These are phyloP conservation scores for Ceratina japonica DNA, from an alignment of 1,140 invertebrate genomes.

Conservation along the genomic window DNA sequence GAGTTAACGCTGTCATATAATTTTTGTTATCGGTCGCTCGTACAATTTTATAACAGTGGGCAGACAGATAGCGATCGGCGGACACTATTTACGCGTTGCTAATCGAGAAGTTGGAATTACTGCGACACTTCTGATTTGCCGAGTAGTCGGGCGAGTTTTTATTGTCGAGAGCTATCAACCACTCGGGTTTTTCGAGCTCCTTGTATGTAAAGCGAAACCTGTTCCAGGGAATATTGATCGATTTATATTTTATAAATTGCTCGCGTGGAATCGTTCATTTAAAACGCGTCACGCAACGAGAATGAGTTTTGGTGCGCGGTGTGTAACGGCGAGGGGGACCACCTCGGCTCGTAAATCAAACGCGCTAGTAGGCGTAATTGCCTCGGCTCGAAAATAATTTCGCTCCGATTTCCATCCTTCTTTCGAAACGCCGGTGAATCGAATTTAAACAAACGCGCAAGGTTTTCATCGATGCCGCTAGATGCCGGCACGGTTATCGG, in stretches of 20 bases:
- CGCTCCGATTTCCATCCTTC: conserved; percentile 31
- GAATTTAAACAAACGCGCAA: conserved; percentile 47
- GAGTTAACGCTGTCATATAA: not conserved
- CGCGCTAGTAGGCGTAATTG: conserved; percentile 35
- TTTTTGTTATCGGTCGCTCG: not conserved
- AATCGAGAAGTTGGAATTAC: not conserved
- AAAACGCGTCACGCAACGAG: conserved; percentile 32
- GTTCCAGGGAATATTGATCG: conserved; percentile 34
- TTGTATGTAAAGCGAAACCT: conserved; percentile 21
- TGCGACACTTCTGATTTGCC: conserved; percentile 2
- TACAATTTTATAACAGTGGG: not conserved
- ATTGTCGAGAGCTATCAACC: not conserved
- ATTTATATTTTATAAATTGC: conserved; percentile 49
- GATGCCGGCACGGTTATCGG: conserved; percentile 72
- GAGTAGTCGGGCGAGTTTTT: not conserved
- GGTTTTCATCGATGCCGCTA: conserved; percentile 68
- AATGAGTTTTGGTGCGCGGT: conserved; percentile 27
- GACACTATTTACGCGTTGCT: not conserved
- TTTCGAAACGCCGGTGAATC: conserved; percentile 15
- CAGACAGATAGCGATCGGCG: not conserved
- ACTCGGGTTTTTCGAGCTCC: not conserved
- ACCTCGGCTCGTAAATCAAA: conserved; percentile 25
- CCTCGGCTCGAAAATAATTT: conserved; percentile 33
- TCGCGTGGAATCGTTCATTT: conserved; percentile 30
- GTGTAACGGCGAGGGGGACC: conserved; percentile 4